Base-by-base conservation (phyloP, 2,113 vertebrate genomes). In the Microcebus ravelobensis region DNA sequence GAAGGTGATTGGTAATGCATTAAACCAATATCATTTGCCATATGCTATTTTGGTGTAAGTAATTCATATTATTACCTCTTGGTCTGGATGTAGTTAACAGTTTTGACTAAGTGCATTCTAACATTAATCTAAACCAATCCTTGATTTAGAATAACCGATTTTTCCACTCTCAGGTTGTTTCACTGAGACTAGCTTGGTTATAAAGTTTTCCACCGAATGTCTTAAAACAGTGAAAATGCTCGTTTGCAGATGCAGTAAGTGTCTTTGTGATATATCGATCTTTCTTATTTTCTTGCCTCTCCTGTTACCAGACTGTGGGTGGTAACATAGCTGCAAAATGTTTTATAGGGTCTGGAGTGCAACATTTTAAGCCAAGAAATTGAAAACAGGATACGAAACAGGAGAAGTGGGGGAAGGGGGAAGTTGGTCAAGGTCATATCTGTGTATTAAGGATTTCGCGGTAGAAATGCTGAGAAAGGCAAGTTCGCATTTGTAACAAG, bases 351-450 rank as follows among this genome's bases (percentile, higher is more conserved):
- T 23, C 17, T 13, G 23, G 77, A 91, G 65, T 45, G n/a, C 42
- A 89, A 31, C 79, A 25, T 55, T 95, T 93, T 76, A 94, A 96
- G 80, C 86, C 87, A 95, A 85, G 79, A 87, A 95, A 85, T 92
- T 81, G 71, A 63, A 94, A 96, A 68, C 50, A 71, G 87, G 77
- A 76, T 70, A 39, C 0, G 10, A 90, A 95, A 63, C 8, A 42
- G 36, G 86, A 84, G 6, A 29, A 18, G 45, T 4, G 10, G 17
- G 59, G 21, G 57, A 67, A n/a, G 52, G 63, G 57, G 8, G 68
- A 67, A 17, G 13, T 31, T 0, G 5, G 45, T 39, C 61, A 71
- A 96, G 93, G 86, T 93, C 59, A 55, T 63, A 15, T 52, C 57
- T 76, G 25, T 67, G 11, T 29, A 25, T n/a, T 52, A 50, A 89